These are phyloP conservation scores for Empidonax traillii DNA, from an alignment of 2,113 vertebrate species.

Conservation along the genomic window DNA sequence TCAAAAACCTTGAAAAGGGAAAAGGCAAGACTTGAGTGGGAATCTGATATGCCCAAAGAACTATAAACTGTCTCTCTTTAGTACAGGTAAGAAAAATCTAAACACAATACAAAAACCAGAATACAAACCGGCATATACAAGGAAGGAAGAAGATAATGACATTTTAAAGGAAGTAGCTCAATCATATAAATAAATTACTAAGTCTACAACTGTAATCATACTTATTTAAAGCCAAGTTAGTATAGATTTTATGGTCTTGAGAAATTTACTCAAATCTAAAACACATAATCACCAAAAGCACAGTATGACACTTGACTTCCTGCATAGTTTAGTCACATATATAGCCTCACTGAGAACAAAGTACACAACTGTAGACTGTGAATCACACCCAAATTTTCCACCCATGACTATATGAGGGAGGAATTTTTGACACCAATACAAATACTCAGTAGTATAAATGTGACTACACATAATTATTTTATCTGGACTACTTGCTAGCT, in stretches of 20 bases:
- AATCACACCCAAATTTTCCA: not conserved
- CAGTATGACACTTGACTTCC: not conserved
- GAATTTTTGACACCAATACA: not conserved
- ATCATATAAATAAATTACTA: not conserved
- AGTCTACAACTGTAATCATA: not conserved
- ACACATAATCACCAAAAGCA: not conserved
- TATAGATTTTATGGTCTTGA: not conserved
- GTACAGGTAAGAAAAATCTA: not conserved
- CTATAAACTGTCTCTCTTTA: not conserved
- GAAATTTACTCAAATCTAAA: not conserved
- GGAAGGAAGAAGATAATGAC: not conserved
- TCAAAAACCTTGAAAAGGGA: not conserved
- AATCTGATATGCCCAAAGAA: not conserved
- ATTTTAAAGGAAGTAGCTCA: not conserved
- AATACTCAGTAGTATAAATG: not conserved
- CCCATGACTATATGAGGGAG: not conserved
- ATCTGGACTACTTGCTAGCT: not conserved
- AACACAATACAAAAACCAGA: not conserved
- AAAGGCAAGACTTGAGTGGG: not conserved
- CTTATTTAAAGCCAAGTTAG: not conserved
- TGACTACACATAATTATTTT: not conserved
- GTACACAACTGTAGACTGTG: not conserved
- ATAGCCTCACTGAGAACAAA: not conserved
- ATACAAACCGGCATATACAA: not conserved
- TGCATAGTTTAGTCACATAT: not conserved